Base-by-base conservation (phyloP, 2,113 vertebrate species). In the Gambusia affinis region DNA sequence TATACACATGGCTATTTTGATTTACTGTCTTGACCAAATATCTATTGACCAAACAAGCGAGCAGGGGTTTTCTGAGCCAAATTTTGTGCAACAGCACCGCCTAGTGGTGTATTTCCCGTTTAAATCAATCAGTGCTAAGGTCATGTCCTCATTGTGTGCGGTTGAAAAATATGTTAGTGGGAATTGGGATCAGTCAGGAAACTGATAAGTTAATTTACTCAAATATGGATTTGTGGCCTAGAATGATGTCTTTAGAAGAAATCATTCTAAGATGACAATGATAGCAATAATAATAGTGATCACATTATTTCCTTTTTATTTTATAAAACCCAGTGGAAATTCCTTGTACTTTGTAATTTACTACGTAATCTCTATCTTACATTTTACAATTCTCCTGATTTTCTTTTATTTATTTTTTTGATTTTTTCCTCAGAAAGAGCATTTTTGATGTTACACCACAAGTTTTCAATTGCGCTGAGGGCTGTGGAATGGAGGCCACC, bases 21-120 rank as follows among this genome's bases (percentile, higher is more conserved):
- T 87, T 82, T 78, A 81, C 72, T 47, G 78, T 69, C 42, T 83
- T 76, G 78, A 80, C 73, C 80, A 65, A 82, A 76, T 80, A 10
- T 71, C 54, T 57, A 64, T 17, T 44, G 68, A 70, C 67, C 68
- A 68, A 33, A 64, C 6, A 0, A 27, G 19, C 75, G 4, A 5
- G 47, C 70, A 70, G 63, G 77, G 33, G 76, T 72, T 42, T 68
- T 3, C 12, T 2, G 1, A 12, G 0, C 12, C 6, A 76, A 81
- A 81, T 30, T 19, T 1, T 79, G 81, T 60, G 33, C 70, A 71
- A 81, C 80, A 85, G 1, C 37, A 60, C 76, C 86, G 12, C 78
- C 81, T 17, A 31, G 87, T 60, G 89, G 79, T 8, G 0, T 24
- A 0, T 7, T 0, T 11, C 0, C 3, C 3, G 1, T 4, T 72